Base-by-base conservation (phyloP, 2,797 vertebrate genomes). In the Sebastes variabilis region DNA sequence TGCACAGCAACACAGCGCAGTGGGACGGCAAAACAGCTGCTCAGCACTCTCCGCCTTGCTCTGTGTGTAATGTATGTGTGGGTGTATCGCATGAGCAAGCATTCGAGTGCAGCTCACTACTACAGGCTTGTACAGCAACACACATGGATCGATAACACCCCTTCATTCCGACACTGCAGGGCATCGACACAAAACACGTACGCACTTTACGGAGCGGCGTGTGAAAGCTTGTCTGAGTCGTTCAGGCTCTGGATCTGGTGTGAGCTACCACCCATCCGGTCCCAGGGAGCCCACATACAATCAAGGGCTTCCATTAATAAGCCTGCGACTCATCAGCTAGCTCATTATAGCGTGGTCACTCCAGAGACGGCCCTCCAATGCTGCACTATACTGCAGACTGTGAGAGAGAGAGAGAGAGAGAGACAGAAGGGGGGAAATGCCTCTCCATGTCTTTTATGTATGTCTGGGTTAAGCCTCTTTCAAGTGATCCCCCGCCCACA, bases 331-430 rank as follows among this genome's bases (percentile, higher is more conserved):
- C 90, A 88, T 92, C 89, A 88, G 84, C 89, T 16, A 60, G 85
- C 88, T 94, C 83, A 88, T 93, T 89, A 93, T 68, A 70, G 78
- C 81, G 25, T 5, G 81, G 89, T 60, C 92, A 90, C 90, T 87
- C 85, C 66, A 84, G 88, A 91, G 91, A 91, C 73, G 8, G 69
- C 49, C 81, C 79, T 67, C 18, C 79, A 62, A 25, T 79, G 75
- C 81, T 38, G 59, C 30, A 81, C 46, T 46, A 49, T 24, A 54
- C 49, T 54, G 49, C 20, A 59, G 79, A 52, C 20, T 30, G 66
- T 38, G 55, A 18, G 42, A 74, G 38, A 46, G 30, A 65, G 27
- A 46, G 30, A 65, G 27, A 71, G 42, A 42, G 14, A 42, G 38
- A 42, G 14, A 72, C 66, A 59, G 58, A 42, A 52, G 58, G 59